These are phyloP conservation scores for Podarcis raffonei DNA, from an alignment of 2,113 vertebrate genomes.

Conservation along the genomic window DNA sequence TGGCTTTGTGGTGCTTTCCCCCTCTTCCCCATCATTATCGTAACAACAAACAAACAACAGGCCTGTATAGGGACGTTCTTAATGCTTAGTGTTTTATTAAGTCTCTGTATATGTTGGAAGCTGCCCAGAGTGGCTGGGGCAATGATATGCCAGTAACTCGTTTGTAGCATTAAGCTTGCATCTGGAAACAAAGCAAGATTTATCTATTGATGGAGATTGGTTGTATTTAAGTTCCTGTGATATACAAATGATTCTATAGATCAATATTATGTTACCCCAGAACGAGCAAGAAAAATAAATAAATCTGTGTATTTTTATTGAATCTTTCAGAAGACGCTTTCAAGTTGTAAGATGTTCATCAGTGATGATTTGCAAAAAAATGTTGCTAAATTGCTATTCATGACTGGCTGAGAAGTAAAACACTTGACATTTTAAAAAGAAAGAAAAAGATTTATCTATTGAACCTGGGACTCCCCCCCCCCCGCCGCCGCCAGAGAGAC, in stretches of 20 bases:
- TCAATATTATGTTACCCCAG: constrained; percentile 11
- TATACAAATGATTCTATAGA: constrained; percentile 23
- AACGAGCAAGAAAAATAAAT: constrained; percentile 24
- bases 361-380: not conserved
- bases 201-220: constrained; percentile 43
- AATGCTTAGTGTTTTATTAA: too few species aligned
- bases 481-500: too few species aligned
- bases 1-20: constrained; percentile 3
- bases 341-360: not conserved
- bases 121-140: too few species aligned
- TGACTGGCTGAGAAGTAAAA: not conserved
- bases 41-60: too few species aligned
- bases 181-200: not conserved
- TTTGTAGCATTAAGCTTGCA: too few species aligned
- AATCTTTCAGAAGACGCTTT: not conserved
- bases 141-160: too few species aligned
- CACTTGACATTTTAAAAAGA: not conserved
- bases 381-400: not conserved
- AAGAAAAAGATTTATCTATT: not conserved
- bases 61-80: too few species aligned
- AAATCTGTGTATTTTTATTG: constrained; percentile 36
- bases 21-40: too few species aligned
- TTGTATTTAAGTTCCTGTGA: constrained; percentile 35
- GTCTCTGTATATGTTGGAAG: too few species aligned
- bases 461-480: not conserved